Evolutionary conservation across 2,113 vertebrate species (phyloP).

Genomic region (Tragelaphus buxtoni): DNA sequence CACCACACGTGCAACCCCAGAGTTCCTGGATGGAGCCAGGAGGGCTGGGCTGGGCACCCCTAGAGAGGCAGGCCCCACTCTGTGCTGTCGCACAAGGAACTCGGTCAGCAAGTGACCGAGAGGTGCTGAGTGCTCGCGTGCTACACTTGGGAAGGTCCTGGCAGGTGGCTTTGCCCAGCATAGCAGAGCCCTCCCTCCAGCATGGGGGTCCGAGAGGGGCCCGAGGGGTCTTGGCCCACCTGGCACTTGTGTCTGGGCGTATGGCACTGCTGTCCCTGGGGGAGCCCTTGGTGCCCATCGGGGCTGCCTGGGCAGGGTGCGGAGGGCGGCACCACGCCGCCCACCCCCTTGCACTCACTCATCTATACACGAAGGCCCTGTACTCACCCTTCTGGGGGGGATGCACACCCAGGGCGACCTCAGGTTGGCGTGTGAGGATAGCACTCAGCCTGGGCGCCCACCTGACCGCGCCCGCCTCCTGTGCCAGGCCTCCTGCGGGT

Average conservation of each 20-base stretch:
- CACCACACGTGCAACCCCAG: accelerated
- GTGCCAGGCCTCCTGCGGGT: too few relatives aligned
- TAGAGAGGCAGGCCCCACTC: background rate
- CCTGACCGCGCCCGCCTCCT: too few relatives aligned
- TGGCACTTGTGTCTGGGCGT: background rate
- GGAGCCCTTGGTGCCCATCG: background rate
- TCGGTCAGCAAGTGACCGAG: background rate
- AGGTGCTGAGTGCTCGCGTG: background rate
- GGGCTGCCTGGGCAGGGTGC: background rate
- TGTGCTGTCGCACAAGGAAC: background rate
- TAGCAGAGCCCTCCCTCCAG: too few relatives aligned
- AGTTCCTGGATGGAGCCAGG: background rate
- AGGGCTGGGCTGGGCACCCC: background rate
- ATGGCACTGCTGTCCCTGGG: background rate
- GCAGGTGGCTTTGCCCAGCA: background rate
- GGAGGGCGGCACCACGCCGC: accelerated
- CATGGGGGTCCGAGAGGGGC: background rate
- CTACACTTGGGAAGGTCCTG: too few relatives aligned
- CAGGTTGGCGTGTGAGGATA: background rate
- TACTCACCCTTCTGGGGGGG: background rate
- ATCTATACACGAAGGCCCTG: accelerated
- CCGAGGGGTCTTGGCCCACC: background rate
- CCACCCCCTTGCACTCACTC: too few relatives aligned
- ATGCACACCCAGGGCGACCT: accelerated
- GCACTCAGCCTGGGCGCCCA: background rate